Base-by-base conservation (phyloP, 2,888 invertebrate species). In the Latheticus oryzae region DNA sequence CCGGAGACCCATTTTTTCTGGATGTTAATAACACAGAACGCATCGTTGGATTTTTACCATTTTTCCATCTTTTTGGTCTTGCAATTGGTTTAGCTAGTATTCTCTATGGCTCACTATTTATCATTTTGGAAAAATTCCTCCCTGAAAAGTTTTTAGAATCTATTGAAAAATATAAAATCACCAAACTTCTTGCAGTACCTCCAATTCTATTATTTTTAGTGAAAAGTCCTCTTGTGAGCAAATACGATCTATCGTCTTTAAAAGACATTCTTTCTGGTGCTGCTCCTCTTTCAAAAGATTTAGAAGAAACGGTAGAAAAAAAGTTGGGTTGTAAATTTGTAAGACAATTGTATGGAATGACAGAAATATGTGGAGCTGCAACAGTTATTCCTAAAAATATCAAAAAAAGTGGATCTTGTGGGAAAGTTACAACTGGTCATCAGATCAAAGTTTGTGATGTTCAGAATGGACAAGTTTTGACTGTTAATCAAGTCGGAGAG, bases 401-500 rank as follows among this genome's bases (percentile, higher is more conserved):
- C 15, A 19, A 12, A 3, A 83, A 85, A 69, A 78, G 80, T 0
- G 87, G 86, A 11, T 85, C 85, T 38, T 85, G 85, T 51, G 89
- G 89, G 4, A 78, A 77, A 1, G 80, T 88, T 1, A 81, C 82
- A 8, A 80, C 83, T 0, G 86, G 85, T 17, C 77, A 82, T 69
- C 81, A 79, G 69, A 84, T 84, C 50, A 87, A 85, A 79, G 84
- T 87, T 26, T 30, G 48, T 38, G 83, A 87, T 71, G 75, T 82
- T 47, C 84, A 85, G 38, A 87, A 81, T 0, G 85, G 85, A 0
- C 76, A 82, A 69, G 66, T 76, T 5, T 68, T 89, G 23, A 86
- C 86, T 0, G 80, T 86, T 0, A 78, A 83, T 50, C 69, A 87
- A 71, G 82, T 83, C 45, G 95, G 95, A 7, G 94, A 95, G 77